A percentile compares a stretch with the other conserved stretches of the same genome.
Conservation (phyloP, 2,797 vertebrate genomes). For the Bradypodion ventrale region DNA sequence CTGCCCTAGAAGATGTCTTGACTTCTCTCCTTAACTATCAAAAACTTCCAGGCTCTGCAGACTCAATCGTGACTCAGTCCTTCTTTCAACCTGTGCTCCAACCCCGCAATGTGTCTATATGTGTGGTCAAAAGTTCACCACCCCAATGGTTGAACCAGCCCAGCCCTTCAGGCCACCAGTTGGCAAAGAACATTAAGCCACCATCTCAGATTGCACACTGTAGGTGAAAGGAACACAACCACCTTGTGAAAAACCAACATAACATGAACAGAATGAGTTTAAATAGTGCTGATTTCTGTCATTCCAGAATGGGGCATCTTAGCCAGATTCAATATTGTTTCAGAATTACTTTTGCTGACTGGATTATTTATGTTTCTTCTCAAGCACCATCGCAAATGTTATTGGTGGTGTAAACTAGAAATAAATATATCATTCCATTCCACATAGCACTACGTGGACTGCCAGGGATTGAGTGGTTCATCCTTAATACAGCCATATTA, state of each 20-base stretch:
- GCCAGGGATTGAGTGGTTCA: background rate
- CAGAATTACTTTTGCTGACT: background rate
- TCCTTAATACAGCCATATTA: no score
- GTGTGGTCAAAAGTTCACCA: background rate
- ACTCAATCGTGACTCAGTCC: no score
- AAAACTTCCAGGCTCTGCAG: background rate
- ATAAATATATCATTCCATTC: background rate
- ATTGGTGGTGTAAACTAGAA: background rate
- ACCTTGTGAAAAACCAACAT: background rate
- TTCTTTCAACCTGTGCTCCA: no score
- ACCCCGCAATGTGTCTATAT: no score
- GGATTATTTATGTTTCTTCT: background rate
- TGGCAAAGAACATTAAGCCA: background rate
- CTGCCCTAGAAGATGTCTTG: no score
- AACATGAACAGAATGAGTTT: background rate
- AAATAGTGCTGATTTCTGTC: background rate
- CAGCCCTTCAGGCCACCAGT: no score
- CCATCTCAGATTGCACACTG: background rate
- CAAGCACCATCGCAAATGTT: fast-evolving
- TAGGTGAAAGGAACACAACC: background rate
- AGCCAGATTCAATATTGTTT: background rate
- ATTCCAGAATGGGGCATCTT: background rate
- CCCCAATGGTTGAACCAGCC: no score
- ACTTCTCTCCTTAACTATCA: background rate
- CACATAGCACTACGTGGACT: no score